Conservation (phyloP, 2,113 vertebrate species). For the Nibea albiflora region DNA sequence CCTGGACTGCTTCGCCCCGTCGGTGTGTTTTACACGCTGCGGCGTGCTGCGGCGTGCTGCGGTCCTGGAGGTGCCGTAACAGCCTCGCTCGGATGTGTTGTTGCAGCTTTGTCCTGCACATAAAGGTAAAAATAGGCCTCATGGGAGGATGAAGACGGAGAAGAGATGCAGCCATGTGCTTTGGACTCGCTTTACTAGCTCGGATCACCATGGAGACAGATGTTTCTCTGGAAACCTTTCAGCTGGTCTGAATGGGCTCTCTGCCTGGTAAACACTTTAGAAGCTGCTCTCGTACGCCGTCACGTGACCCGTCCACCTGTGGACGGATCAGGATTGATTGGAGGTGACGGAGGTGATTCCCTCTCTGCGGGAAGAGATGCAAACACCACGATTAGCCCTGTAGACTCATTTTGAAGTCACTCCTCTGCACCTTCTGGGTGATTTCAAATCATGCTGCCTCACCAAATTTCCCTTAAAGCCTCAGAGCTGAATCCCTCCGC, state of each 20-base stretch:
- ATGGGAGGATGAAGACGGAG: not conserved
- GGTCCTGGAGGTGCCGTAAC: conserved; percentile 17
- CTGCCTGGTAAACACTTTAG: conserved; percentile 19
- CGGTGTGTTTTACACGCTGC: not conserved
- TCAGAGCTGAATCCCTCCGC: too few species aligned
- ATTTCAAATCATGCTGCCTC: too few species aligned
- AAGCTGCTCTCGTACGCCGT: conserved; percentile 11
- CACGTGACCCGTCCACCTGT: not conserved
- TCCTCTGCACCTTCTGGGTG: too few species aligned
- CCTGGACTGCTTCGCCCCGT: conserved; percentile 1
- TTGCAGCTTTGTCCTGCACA: conserved; percentile 14
- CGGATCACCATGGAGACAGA: conserved; percentile 32
- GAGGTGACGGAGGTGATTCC: too few species aligned
- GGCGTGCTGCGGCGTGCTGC: not conserved
- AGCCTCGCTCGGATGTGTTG: not conserved
- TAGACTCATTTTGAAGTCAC: too few species aligned
- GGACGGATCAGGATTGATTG: too few species aligned
- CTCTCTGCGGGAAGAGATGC: too few species aligned
- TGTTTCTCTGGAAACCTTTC: conserved; percentile 26
- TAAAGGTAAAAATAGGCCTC: conserved; percentile 15
- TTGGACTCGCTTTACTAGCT: not conserved
- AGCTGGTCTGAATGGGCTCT: conserved; percentile 14
- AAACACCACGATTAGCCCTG: too few species aligned
- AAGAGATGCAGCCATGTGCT: not conserved
- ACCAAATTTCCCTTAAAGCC: too few species aligned